phyloP scores from a whole-genome alignment of 2,888 invertebrate species.

The Glyphotaelius pellucidus region DNA sequence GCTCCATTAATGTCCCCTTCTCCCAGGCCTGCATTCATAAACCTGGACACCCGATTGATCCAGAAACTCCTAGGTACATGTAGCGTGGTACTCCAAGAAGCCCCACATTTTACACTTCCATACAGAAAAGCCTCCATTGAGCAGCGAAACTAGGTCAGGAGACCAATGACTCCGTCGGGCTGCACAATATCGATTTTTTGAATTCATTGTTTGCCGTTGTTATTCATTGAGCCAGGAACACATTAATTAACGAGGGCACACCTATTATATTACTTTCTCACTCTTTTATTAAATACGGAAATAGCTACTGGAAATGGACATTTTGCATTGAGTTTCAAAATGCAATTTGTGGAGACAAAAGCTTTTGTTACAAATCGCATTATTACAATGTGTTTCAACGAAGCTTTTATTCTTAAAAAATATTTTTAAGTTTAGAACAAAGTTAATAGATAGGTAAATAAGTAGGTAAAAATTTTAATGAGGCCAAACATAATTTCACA shows the following conservation, averaged over 20 bases:
- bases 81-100: slow-evolving; percentile 29
- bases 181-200: slow-evolving; percentile 30
- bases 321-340: not conserved
- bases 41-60: slow-evolving; percentile 60
- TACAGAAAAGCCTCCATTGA: slow-evolving; percentile 23
- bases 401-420: not conserved
- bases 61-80: slow-evolving; percentile 35
- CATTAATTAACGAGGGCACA: too few relatives aligned
- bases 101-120: slow-evolving; percentile 34
- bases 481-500: too few relatives aligned
- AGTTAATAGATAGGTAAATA: too few relatives aligned
- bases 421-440: too few relatives aligned
- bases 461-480: too few relatives aligned
- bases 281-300: not conserved
- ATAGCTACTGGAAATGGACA: not conserved
- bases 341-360: not conserved
- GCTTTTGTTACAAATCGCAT: not conserved
- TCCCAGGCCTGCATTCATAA: slow-evolving; percentile 62
- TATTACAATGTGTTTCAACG: not conserved
- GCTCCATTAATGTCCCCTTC: slow-evolving; percentile 54
- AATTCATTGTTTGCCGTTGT: slow-evolving; percentile 20
- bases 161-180: slow-evolving; percentile 29
- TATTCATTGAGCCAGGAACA: too few relatives aligned
- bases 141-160: slow-evolving; percentile 30
- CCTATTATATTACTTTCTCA: not conserved